Evolutionary conservation across 1,140 invertebrate genomes (phyloP), one percentile per base, ranked within the genome.

Genomic region (Drosophila suzukii): DNA sequence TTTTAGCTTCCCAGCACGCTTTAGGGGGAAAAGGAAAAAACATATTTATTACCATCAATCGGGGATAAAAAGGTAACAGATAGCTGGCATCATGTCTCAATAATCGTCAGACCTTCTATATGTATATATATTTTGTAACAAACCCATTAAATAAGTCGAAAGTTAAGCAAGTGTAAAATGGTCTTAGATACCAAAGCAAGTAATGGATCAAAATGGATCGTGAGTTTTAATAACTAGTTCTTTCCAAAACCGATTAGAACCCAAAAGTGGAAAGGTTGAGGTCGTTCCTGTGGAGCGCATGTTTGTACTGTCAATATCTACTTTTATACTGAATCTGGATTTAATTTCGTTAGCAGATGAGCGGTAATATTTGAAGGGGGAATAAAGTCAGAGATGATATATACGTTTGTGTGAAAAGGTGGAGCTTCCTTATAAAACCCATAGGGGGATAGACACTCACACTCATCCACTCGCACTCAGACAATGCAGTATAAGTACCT

Each of bases 401-500:
- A 8, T 57, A 63, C 20, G 34, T 46, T 30, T 27, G 61, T 34
- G 24, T 30, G n/a, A 46, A 17, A 24, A 38, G 38, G 32, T 34
- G 17, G 24, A 32, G 62, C 62, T 43, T 61, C 51, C 43, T 63
- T 60, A 41, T 34, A 34, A 61, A 43, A 60, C 36, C 10, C 38
- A 24, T 32, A 15, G 34, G 8, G 5, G 17, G 3, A 3, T n/a
- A 24, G 36, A 34, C 43, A 34, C 10, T 17, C n/a, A 17, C 36
- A 6, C 20, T 41, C 12, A 39, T 17, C 15, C 44, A 51, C 10
- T 55, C 60, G 44, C 49, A 53, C 53, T 70, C 34, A 59, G 43
- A 76, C 61, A 76, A 68, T 78, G 62, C 75, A 74, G 58, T 54
- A 68, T 38, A 65, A 65, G 60, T 27, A 63, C 77, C 78, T 68